phyloP scores from a whole-genome alignment of 2,113 vertebrate genomes.

The Astur gentilis region DNA sequence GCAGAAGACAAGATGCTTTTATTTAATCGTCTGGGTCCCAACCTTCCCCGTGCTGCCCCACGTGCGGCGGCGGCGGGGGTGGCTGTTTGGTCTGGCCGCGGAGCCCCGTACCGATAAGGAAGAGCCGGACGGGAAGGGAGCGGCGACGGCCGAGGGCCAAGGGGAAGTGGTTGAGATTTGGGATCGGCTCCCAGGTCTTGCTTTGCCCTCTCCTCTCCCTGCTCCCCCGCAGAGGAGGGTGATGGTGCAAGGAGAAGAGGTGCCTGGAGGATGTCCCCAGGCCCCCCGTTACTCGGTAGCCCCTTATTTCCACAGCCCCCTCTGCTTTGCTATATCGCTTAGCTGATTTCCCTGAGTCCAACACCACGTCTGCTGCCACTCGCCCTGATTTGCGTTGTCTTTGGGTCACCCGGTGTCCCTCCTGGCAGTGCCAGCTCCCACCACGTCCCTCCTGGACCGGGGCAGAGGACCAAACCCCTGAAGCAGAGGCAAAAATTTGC shows the following conservation, averaged over 20 bases:
- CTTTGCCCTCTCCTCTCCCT: background rate
- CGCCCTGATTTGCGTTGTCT: rapidly evolving
- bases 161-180: background rate
- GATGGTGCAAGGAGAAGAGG: background rate
- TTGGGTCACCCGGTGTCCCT: background rate
- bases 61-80: rapidly evolving
- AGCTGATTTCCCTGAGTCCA: background rate
- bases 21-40: background rate
- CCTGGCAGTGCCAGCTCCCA: background rate
- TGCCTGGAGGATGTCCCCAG: background rate
- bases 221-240: background rate
- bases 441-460: background rate
- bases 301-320: background rate
- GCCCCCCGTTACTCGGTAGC: rapidly evolving
- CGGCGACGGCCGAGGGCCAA: rapidly evolving
- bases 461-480: background rate
- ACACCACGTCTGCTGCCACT: background rate
- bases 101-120: background rate
- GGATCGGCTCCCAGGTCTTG: background rate
- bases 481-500: background rate
- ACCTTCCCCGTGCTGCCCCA: background rate
- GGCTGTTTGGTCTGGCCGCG: background rate
- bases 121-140: background rate
- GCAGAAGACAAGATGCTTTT: background rate
- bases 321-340: background rate